These are phyloP conservation scores for Acleris sparsana DNA, from an alignment of 2,888 invertebrate genomes.

Conservation along the genomic window DNA sequence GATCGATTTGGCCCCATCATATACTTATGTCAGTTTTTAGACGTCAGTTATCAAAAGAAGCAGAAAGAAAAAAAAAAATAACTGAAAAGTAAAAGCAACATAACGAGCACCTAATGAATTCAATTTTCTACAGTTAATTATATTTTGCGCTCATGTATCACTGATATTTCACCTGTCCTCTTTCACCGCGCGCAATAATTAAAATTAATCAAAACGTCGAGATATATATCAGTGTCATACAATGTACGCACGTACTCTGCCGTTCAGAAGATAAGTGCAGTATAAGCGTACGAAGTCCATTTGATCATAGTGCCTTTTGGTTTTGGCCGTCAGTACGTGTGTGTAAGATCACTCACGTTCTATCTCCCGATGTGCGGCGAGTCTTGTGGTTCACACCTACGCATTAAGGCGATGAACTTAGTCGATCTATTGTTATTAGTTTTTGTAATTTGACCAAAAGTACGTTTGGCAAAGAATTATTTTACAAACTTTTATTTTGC, in stretches of 20 bases:
- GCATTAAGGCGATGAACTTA: constrained; percentile 17
- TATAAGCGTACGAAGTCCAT: too few relatives aligned
- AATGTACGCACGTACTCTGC: constrained; percentile 1
- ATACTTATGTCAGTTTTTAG: too few relatives aligned
- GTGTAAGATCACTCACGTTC: constrained; percentile 14
- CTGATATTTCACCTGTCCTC: constrained; percentile 53
- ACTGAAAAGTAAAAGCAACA: too few relatives aligned
- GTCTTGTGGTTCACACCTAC: constrained; percentile 17
- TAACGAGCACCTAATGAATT: constrained; percentile 10
- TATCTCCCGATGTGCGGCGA: constrained; percentile 13
- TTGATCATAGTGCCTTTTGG: too few relatives aligned
- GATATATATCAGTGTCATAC: constrained; percentile 33
- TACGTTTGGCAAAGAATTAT: too few relatives aligned
- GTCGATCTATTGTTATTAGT: neutral
- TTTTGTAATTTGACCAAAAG: neutral
- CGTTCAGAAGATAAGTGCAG: too few relatives aligned
- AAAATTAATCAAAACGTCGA: constrained; percentile 53
- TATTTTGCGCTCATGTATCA: constrained; percentile 29
- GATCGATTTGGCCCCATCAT: too few relatives aligned
- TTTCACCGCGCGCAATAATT: constrained; percentile 60
- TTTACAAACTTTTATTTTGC: too few relatives aligned
- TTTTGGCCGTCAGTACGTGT: neutral
- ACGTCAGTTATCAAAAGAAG: too few relatives aligned
- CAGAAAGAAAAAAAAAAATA: too few relatives aligned
- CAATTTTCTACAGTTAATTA: constrained; percentile 19